Conservation (phyloP, 2,888 invertebrate genomes). For the Harpagoxenus sublaevis region DNA sequence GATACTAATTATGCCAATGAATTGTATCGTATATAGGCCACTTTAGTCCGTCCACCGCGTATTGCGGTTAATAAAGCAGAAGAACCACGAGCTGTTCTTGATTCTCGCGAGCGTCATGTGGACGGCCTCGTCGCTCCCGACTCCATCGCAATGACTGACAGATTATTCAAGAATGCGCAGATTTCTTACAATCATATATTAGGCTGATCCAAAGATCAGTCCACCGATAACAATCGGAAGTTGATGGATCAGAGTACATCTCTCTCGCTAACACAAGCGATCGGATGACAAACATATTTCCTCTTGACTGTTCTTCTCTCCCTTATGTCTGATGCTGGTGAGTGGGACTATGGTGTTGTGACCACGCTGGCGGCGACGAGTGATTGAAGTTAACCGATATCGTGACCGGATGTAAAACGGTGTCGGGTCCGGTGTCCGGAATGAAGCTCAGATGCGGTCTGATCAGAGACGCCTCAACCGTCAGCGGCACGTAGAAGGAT, state of each 20-base stretch:
- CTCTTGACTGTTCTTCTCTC: background rate
- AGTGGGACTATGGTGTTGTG: slow-evolving; percentile 81
- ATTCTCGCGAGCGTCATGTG: background rate
- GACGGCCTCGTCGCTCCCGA: background rate
- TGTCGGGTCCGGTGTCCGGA: slow-evolving; percentile 87
- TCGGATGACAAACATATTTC: background rate
- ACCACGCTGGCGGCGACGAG: slow-evolving; percentile 78
- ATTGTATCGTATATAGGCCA: slow-evolving; percentile 31
- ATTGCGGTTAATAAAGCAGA: slow-evolving; percentile 22
- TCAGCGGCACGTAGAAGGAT: slow-evolving; percentile 95
- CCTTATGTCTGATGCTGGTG: slow-evolving; percentile 76
- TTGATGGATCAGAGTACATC: background rate
- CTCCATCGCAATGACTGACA: background rate
- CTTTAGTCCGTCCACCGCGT: slow-evolving; percentile 3
- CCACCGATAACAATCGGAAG: background rate
- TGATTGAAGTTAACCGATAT: slow-evolving; percentile 94
- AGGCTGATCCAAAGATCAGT: background rate
- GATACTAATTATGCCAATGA: background rate
- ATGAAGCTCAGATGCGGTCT: slow-evolving; percentile 88
- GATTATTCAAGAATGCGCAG: background rate
- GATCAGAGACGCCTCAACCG: slow-evolving; percentile 92
- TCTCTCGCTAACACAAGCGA: background rate
- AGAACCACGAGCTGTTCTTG: background rate
- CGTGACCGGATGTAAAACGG: slow-evolving; percentile 94
- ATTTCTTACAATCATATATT: background rate